Percentiles rank a stretch among this genome's conserved stretches.
Conservation (phyloP, 2,113 vertebrate genomes). For the Trinectes maculatus region DNA sequence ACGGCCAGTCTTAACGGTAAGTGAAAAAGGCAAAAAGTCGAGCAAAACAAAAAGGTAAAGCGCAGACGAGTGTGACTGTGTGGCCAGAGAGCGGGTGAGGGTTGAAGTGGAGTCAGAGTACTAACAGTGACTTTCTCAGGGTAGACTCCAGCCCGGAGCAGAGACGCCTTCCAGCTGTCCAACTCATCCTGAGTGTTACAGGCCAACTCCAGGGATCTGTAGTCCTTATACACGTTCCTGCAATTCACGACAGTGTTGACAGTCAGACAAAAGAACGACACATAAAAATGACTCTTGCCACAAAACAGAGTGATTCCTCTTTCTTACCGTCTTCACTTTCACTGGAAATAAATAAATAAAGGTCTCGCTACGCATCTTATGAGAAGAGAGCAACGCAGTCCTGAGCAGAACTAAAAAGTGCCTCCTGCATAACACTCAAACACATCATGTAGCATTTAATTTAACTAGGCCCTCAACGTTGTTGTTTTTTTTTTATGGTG, state of each 20-base stretch:
- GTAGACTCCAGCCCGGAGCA: conserved; percentile 91
- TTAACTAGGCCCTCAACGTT: background rate
- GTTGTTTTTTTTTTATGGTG: background rate
- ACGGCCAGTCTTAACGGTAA: conserved; percentile 42
- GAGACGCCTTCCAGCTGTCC: conserved; percentile 96
- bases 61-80: conserved; percentile 56
- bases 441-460: background rate
- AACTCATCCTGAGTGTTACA: conserved; percentile 91
- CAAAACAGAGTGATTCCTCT: background rate
- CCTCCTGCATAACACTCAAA: background rate
- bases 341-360: conserved; percentile 26
- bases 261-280: conserved; percentile 13
- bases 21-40: background rate
- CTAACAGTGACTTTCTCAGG: conserved; percentile 90
- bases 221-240: conserved; percentile 98
- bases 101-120: conserved; percentile 56
- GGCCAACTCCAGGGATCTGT: conserved; percentile 91
- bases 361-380: background rate
- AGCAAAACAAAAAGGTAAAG: conserved; percentile 28
- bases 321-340: background rate
- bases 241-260: conserved; percentile 40
- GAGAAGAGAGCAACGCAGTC: background rate
- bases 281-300: conserved; percentile 8
- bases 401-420: background rate
- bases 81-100: conserved; percentile 40